These are phyloP conservation scores for Scaptomyza montana DNA, from an alignment of 1,140 invertebrate species.

Conservation along the genomic window DNA sequence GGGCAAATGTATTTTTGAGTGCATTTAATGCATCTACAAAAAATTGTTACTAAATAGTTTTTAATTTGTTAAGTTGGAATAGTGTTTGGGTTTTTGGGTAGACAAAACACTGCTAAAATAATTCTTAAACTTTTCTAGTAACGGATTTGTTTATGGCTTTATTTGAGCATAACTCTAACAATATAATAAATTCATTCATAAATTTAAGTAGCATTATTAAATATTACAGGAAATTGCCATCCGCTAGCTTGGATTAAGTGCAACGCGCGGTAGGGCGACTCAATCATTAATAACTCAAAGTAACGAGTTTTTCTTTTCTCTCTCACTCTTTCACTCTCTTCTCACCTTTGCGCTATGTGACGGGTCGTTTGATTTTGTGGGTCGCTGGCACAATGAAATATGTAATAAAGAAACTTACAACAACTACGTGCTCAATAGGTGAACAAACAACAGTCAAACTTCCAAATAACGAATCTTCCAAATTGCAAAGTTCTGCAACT, in stretches of 20 bases:
- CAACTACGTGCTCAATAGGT: constrained; percentile 36
- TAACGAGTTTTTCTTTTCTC: not conserved
- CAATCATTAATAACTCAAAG: constrained; percentile 54
- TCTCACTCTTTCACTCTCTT: not conserved
- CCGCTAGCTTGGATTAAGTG: constrained; percentile 27
- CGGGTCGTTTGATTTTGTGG: constrained; percentile 34
- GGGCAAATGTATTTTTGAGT: constrained; percentile 68
- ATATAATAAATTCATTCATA: constrained; percentile 22
- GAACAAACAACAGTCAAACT: constrained; percentile 19
- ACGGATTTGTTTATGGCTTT: constrained; percentile 41
- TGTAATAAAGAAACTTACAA: constrained; percentile 28
- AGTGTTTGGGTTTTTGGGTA: not conserved
- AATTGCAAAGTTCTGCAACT: too few relatives aligned
- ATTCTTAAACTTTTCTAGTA: constrained; percentile 18
- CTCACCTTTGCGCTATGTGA: constrained; percentile 17
- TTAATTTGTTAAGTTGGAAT: constrained; percentile 18
- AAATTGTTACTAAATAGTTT: constrained; percentile 47
- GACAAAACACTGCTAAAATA: constrained; percentile 2
- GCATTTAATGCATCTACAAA: constrained; percentile 24
- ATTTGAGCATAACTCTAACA: constrained; percentile 4
- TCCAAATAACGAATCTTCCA: too few relatives aligned
- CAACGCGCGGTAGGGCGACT: constrained; percentile 36
- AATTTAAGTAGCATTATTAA: not conserved
- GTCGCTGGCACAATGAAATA: constrained; percentile 45
- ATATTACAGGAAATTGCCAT: constrained; percentile 60